These are phyloP conservation scores for Cheumatopsyche charites DNA, from an alignment of 1,140 invertebrate species.

Conservation along the genomic window DNA sequence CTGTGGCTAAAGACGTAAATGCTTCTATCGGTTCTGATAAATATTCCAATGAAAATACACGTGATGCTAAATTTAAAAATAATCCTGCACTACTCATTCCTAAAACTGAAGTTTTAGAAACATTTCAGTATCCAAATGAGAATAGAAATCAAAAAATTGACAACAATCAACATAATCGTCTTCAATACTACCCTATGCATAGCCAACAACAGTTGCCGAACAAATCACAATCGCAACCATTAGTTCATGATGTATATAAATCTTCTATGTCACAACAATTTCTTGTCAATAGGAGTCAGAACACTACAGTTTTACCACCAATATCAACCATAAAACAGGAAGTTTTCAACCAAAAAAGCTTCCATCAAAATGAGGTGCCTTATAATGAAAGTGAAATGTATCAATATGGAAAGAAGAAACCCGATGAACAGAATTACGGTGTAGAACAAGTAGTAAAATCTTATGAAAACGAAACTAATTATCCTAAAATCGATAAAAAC, in stretches of 20 bases:
- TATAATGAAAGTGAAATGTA: constrained; percentile 36
- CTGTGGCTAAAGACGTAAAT: constrained; percentile 52
- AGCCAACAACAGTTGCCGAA: not conserved
- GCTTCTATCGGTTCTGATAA: constrained; percentile 53
- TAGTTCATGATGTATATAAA: constrained; percentile 33
- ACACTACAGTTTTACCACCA: constrained; percentile 56
- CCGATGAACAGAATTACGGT: constrained; percentile 23
- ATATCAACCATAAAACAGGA: constrained; percentile 63
- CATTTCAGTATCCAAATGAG: constrained; percentile 56
- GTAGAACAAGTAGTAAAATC: constrained; percentile 17
- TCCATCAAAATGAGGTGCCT: constrained; percentile 38
- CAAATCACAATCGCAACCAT: constrained; percentile 19
- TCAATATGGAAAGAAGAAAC: constrained; percentile 37
- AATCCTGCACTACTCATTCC: constrained; percentile 56
- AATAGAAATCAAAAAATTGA: constrained; percentile 44
- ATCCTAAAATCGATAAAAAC: constrained; percentile 23
- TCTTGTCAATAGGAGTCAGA: constrained; percentile 41
- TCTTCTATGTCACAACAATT: not conserved
- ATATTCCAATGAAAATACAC: constrained; percentile 53
- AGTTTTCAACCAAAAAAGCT: constrained; percentile 49
- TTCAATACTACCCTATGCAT: not conserved
- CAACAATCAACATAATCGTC: not conserved
- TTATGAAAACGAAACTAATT: constrained; percentile 3
- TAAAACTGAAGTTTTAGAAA: constrained; percentile 58
- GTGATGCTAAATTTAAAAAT: constrained; percentile 57